Conservation (phyloP, 2,113 vertebrate species). For the Tympanuchus pallidicinctus region DNA sequence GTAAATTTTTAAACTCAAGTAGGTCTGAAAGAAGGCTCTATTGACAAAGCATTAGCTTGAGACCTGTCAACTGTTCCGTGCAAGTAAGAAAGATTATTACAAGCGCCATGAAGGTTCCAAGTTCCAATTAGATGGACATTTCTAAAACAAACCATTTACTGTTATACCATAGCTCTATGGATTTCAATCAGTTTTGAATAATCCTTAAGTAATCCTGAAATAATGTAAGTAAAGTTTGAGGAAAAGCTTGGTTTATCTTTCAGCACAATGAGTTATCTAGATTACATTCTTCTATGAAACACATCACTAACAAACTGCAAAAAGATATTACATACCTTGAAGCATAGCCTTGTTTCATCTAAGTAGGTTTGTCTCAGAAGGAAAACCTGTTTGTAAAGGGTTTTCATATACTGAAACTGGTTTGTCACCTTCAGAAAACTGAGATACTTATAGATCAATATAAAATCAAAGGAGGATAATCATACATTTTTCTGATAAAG, state of each 20-base stretch:
- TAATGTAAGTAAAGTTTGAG: background rate
- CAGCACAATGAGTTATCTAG: background rate
- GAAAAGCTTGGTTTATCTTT: conserved; percentile 12
- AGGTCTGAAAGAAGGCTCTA: background rate
- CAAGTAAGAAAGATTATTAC: background rate
- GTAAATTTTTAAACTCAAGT: background rate
- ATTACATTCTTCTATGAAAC: background rate
- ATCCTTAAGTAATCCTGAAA: background rate
- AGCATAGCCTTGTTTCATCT: background rate
- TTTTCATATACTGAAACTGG: background rate
- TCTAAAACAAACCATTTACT: background rate
- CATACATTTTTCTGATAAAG: background rate
- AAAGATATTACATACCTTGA: background rate
- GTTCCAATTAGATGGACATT: background rate
- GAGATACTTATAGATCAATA: background rate
- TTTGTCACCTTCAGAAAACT: background rate
- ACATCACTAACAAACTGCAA: background rate
- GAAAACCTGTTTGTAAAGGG: background rate
- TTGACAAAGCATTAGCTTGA: background rate
- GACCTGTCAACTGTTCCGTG: background rate
- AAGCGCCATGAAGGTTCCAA: background rate
- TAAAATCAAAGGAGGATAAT: background rate
- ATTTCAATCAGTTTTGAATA: background rate
- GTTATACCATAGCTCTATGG: background rate
- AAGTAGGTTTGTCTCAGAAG: background rate